Evolutionary conservation across 2,113 vertebrate species (phyloP), one percentile per base, ranked within the genome.

Genomic region (Pomatorhinus ruficollis): DNA sequence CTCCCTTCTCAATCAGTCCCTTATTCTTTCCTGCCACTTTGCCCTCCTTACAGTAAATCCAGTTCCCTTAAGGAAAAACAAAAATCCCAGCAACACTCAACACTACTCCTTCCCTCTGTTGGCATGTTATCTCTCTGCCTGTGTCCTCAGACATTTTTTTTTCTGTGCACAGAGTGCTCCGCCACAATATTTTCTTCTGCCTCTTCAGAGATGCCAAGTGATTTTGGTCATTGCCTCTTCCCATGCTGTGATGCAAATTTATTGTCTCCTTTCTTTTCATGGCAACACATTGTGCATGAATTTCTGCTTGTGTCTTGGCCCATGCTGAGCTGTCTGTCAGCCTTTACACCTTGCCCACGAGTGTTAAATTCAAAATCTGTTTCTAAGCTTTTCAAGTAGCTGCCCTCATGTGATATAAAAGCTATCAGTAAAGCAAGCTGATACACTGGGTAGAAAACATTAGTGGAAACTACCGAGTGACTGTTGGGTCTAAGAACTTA

Each of bases 311-410:
- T 80, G 71, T 64, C 82, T 74, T 91, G 91, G 85, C 91, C 90
- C 68, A 40, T 44, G 71, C 84, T 74, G 92, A 91, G 83, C 87
- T 79, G 93, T 89, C 87, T 93, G 70, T 54, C 90, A 96, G 71
- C 56, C 54, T 94, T 95, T 91, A 90, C 82, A 83, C 66, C 50
- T 87, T 87, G 50, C 47, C 63, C 63, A 63, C 0, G 0, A 91
- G 89, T 61, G 84, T 47, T 91, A 94, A 91, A 95, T 82, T 79
- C 81, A 91, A 90, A 94, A 89, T 89, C 71, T 91, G 63, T 59
- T 78, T 72, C 57, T 54, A 79, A 69, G 91, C 63, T 87, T 89
- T 91, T 69, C 0, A 0, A 80, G 33, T 54, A 91, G 66, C 68
- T 74, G 71, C 35, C 66, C 33, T 74, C 6, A 0, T 24, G 40